Conservation (phyloP, 1,140 invertebrate species). For the Archivesica marissinica region DNA sequence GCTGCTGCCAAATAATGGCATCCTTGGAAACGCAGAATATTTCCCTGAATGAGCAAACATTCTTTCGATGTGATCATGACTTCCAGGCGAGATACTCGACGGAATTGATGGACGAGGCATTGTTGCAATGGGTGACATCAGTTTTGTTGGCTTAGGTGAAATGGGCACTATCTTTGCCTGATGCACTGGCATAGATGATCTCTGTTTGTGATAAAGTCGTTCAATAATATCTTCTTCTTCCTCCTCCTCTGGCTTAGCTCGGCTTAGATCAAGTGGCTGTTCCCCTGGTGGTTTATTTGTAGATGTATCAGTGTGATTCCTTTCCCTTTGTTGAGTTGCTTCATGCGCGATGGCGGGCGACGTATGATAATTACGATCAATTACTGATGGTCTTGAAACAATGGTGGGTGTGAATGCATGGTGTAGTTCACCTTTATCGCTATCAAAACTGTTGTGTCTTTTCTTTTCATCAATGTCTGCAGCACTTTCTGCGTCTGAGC, state of each 20-base stretch:
- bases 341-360: slow-evolving; percentile 33
- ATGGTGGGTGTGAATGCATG: neutral
- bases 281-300: slow-evolving; percentile 25
- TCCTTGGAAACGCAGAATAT: slow-evolving; percentile 17
- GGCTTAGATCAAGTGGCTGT: slow-evolving; percentile 67
- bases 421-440: slow-evolving; percentile 34
- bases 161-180: slow-evolving; percentile 8
- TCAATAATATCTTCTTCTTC: slow-evolving; percentile 50
- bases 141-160: slow-evolving; percentile 71
- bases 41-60: neutral
- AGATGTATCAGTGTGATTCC: slow-evolving; percentile 55
- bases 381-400: neutral
- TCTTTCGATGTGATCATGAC: slow-evolving; percentile 22
- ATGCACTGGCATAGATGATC: slow-evolving; percentile 5
- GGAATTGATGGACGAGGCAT: neutral
- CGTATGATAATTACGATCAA: neutral
- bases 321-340: neutral
- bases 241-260: slow-evolving; percentile 34
- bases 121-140: slow-evolving; percentile 66
- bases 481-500: slow-evolving; percentile 43
- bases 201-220: slow-evolving; percentile 47
- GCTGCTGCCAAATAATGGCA: slow-evolving; percentile 6
- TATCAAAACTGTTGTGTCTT: slow-evolving; percentile 43
- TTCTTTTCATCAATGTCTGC: slow-evolving; percentile 45
- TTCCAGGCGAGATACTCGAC: neutral